phyloP scores from a whole-genome alignment of 2,797 vertebrate genomes.

The Gymnodraco acuticeps region DNA sequence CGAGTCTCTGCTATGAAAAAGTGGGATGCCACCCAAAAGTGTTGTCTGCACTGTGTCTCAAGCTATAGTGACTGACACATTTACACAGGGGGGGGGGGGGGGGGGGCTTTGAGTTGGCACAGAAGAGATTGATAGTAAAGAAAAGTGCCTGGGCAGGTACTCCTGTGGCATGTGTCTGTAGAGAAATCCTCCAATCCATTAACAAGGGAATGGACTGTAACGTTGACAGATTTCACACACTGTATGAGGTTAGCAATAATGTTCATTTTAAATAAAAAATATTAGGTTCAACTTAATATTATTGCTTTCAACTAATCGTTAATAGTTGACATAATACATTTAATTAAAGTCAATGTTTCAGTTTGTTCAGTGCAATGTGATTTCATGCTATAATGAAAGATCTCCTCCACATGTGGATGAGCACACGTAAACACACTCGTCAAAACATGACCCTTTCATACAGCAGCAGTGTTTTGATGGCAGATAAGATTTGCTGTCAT shows the following conservation, averaged over 20 bases:
- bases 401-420: neutral
- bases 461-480: slow-evolving; percentile 49
- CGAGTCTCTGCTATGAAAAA: slow-evolving; percentile 58
- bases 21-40: slow-evolving; percentile 40
- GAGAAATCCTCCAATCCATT: slow-evolving; percentile 33
- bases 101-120: slow-evolving; percentile 50
- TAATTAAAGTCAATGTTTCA: too few relatives aligned
- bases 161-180: slow-evolving; percentile 37
- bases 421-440: slow-evolving; percentile 5
- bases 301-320: too few relatives aligned
- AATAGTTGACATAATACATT: too few relatives aligned
- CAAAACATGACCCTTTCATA: slow-evolving; percentile 44
- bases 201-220: slow-evolving; percentile 3
- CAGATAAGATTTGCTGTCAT: slow-evolving; percentile 63
- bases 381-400: neutral
- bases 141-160: slow-evolving; percentile 49
- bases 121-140: slow-evolving; percentile 53
- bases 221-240: too few relatives aligned
- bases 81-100: slow-evolving; percentile 61
- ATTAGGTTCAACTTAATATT: too few relatives aligned
- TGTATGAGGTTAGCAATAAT: too few relatives aligned
- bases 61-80: slow-evolving; percentile 58
- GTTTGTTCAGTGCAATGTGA: too few relatives aligned
- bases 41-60: slow-evolving; percentile 13
- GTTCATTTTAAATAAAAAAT: too few relatives aligned